Percentiles rank a stretch among this genome's conserved stretches.
Conservation (phyloP, 1,140 invertebrate species). For the Drosophila sp. region DNA sequence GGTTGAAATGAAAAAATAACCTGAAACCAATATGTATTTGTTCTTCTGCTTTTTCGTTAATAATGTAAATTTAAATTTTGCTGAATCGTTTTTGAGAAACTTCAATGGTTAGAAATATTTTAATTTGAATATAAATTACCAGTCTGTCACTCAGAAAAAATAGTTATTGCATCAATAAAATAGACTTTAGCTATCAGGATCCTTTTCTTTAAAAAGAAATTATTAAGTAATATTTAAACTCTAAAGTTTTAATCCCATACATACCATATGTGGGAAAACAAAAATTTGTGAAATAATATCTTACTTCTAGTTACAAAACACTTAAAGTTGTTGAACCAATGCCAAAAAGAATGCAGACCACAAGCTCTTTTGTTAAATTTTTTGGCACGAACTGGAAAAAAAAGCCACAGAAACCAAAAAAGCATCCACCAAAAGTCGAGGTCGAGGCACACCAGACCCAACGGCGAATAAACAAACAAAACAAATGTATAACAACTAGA, state of each 20-base stretch:
- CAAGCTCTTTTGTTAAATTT: slow-evolving; percentile 29
- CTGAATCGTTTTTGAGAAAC: background rate
- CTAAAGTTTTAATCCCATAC: background rate
- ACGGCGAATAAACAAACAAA: slow-evolving; percentile 23
- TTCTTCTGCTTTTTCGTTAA: background rate
- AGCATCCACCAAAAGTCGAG: slow-evolving; percentile 23
- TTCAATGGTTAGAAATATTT: too few species aligned
- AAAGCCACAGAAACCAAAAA: slow-evolving; percentile 51
- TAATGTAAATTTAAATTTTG: background rate
- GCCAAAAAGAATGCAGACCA: slow-evolving; percentile 46
- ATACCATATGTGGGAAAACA: background rate
- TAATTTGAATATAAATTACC: too few species aligned
- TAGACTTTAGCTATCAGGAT: too few species aligned
- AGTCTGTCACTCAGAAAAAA: too few species aligned
- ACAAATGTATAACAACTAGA: slow-evolving; percentile 21
- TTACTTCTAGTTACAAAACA: slow-evolving; percentile 13
- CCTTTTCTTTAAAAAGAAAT: background rate
- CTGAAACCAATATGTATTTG: background rate
- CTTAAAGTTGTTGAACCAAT: slow-evolving; percentile 12
- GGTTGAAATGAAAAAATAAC: background rate
- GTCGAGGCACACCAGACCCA: slow-evolving; percentile 21
- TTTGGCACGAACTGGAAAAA: slow-evolving; percentile 47
- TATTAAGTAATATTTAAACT: background rate
- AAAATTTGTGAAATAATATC: slow-evolving; percentile 12
- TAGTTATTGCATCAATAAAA: too few species aligned